Base-by-base conservation (phyloP, 2,797 vertebrate genomes). In the Pangasius sanitwongsei region DNA sequence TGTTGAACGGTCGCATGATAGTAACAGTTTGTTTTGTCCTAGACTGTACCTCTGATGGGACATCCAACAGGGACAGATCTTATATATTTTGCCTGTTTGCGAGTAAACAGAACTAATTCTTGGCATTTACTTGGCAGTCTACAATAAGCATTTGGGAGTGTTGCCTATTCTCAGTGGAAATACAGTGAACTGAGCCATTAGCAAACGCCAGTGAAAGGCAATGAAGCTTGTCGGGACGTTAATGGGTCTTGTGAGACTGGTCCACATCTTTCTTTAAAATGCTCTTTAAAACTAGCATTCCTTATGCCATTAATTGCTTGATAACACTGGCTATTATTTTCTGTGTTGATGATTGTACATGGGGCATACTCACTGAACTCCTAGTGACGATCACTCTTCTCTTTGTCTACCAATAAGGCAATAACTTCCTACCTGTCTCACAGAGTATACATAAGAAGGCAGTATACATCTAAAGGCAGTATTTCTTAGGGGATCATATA, bases 121-220 rank as follows among this genome's bases (percentile, higher is more conserved):
- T 78, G 70, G 20, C 59, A 57, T 85, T 77, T 85, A 78, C 44
- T 67, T 88, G 67, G 72, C 59, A n/a, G 55, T 78, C 75, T 65
- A 78, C 41, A 88, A 20, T 85, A 85, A 23, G 59, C 59, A 15
- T 61, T 67, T 57, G 70, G 78, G 69, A 65, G 57, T 1, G 57
- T 86, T 75, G 78, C 41, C 18, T 77, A 86, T 69, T 87, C 86
- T 84, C 81, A 50, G 75, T 34, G 65, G 53, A 44, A 34, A 81
- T 85, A 74, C 83, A 85, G 65, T 88, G 55, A 86, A 90, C 77
- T 59, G 78, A 86, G 65, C 37, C 87, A 88, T 89, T 80, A 84
- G n/a, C 67, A 72, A 59, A 84, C 81, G 84, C 59, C 61, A 84
- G 59, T 70, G 48, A 89, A 89, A 83, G 48, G 86, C 86, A 89